Base-by-base conservation (phyloP, 2,797 vertebrate species). In the Sylvia borin region DNA sequence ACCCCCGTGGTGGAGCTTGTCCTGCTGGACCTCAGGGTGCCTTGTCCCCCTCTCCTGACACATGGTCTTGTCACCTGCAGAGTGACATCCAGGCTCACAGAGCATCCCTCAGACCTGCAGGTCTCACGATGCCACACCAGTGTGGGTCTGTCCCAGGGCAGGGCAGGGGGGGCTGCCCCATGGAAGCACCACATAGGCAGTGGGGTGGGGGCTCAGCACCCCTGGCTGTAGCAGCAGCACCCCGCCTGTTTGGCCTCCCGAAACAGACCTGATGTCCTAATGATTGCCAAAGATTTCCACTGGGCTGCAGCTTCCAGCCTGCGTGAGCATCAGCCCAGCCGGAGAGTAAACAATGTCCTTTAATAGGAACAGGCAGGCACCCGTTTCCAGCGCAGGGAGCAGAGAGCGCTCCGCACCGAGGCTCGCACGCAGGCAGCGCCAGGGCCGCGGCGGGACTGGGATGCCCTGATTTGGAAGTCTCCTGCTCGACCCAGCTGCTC, bases 391-490 rank as follows among this genome's bases (percentile, higher is more conserved):
- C 1, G 0, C 11, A 0, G 71, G 60, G 60, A 77, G 79, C 42
- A 5, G 38, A 21, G 82, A 47, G 54, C 66, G 4, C 84, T 91
- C 77, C 45, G 57, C 90, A 3, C 42, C 16, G 75, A 67, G 78
- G 38, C 80, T 32, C 10, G 0, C 71, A 25, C 1, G 1, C 48
- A 18, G 60, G 60, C 82, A 73, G 58, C 3, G 0, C 1, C 4
- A 7, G 45, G 32, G 58, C 77, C 2, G 4, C 11, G 3, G 54
- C 10, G 16, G 53, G 27, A 47, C 38, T 0, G 5, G 55, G 64
- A 95, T 96, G 94, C 85, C 95, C 94, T 64, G 71, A 93, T 95
- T 94, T 97, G 96, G 96, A 95, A 96, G 48, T 95, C 48, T 90
- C 71, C 43, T 9, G 60, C 66, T 94, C 8, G 7, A 67, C 25